Base-by-base conservation (phyloP, 1,140 invertebrate genomes). In the Pseudomyrmex pallidus region DNA sequence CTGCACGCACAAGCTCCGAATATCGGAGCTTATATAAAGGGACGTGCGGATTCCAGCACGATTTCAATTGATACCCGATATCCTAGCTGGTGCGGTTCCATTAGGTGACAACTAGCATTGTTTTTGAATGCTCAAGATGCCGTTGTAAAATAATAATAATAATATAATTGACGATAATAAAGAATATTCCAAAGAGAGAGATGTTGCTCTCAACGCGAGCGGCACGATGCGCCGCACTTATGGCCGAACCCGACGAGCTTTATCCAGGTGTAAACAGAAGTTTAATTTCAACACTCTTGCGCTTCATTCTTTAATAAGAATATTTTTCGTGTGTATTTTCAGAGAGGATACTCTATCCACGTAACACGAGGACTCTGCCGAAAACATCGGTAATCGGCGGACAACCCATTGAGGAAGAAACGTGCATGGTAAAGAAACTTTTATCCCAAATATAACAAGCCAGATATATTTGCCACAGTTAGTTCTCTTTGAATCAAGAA, bases 341-440 rank as follows among this genome's bases (percentile, higher is more conserved):
- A 95, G 95, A 95, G 84, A 92, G 93, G 61, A 93, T 95, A 8
- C 91, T 95, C 68, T 95, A 95, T 74, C 94, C 95, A 17, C 90
- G 95, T 73, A 95, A 91, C 48, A 93, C 94, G 46, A 92, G 91
- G 77, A 82, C 91, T 5, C 74, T 93, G 46, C 83, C 84, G 10
- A 94, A 93, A 82, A 90, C 91, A 20, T 86, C 93, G 2, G 94
- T 95, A 1, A 89, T 89, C 10, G 96, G 96, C 44, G 96, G 96
- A 15, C 95, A 91, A 59, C 95, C 96, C 1, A 96, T 97, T 59
- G 96, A 96, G 10, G 95, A 96, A 72, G 95, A 96, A 85, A 92
- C 95, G 70, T 96, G 96, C 74, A 95, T 95, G 87, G 96, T 97
- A 94, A 95, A 70, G 12, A 15, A 80, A 56, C 9, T 12, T 46